Evolutionary conservation across 2,113 vertebrate species (phyloP).

Genomic region (Pholis gunnellus): DNA sequence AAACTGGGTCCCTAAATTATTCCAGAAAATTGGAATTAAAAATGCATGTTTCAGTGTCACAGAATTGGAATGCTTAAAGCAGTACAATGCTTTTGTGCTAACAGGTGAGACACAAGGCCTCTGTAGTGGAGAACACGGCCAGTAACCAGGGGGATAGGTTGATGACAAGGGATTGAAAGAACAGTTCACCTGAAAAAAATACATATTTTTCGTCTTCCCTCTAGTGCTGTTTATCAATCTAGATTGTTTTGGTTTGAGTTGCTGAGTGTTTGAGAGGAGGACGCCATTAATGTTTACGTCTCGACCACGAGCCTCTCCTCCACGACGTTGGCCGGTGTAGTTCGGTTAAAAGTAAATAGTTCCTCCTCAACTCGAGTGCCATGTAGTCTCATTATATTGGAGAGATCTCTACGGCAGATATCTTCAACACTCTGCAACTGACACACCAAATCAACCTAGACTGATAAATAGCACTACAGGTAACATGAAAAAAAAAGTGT

Average conservation of each 20-base stretch:
- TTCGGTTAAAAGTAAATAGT: no score
- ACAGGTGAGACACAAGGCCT: not conserved
- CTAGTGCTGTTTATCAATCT: not conserved
- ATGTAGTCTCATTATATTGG: not conserved
- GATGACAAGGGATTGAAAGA: not conserved
- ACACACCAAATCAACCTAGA: not conserved
- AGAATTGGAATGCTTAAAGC: not conserved
- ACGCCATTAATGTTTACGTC: no score
- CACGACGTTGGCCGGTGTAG: no score
- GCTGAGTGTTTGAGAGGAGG: not conserved
- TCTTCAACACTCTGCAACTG: not conserved
- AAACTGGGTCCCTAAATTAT: not conserved
- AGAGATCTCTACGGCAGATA: not conserved
- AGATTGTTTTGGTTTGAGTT: not conserved
- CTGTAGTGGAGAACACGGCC: constrained; percentile 3
- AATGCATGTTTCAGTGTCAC: not conserved
- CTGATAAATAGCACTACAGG: not conserved
- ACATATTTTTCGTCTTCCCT: not conserved
- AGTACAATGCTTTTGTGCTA: not conserved
- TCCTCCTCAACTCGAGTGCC: not conserved
- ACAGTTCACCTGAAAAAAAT: not conserved
- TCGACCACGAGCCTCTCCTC: no score
- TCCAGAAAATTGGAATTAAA: constrained; percentile 1
- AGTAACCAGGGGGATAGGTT: constrained; percentile 3
- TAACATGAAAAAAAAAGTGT: not conserved